A percentile compares a stretch with the other conserved stretches of the same genome.
These are phyloP conservation scores for Clostera curtula DNA, from an alignment of 2,888 invertebrate genomes.

Conservation along the genomic window DNA sequence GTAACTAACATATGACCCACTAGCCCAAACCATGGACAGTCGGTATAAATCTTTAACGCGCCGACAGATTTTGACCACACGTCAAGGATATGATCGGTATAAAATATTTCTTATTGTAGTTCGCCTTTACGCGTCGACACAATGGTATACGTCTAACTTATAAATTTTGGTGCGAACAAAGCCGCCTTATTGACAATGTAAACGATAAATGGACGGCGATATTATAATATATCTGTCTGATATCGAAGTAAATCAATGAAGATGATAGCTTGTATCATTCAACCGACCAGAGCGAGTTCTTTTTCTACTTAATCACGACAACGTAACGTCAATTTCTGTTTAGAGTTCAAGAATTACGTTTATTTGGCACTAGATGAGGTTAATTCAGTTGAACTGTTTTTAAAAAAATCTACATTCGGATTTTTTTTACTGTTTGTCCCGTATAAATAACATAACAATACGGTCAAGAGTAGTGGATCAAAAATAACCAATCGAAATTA, in stretches of 20 bases:
- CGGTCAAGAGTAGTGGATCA: too few relatives aligned
- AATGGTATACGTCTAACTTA: constrained; percentile 66
- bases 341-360: too few relatives aligned
- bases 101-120: constrained; percentile 56
- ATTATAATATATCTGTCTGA: constrained; percentile 61
- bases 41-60: constrained; percentile 66
- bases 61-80: constrained; percentile 71
- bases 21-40: constrained; percentile 27
- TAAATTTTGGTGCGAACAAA: constrained; percentile 71
- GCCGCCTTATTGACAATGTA: constrained; percentile 68
- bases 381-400: too few relatives aligned
- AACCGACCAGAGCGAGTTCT: too few relatives aligned
- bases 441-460: too few relatives aligned
- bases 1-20: constrained; percentile 33
- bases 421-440: too few relatives aligned
- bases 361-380: too few relatives aligned
- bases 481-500: too few relatives aligned
- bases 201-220: constrained; percentile 55
- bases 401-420: too few relatives aligned
- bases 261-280: constrained; percentile 53
- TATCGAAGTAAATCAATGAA: constrained; percentile 63
- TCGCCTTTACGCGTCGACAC: constrained; percentile 37
- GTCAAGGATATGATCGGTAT: constrained; percentile 65
- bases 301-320: too few relatives aligned
- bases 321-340: too few relatives aligned